Evolutionary conservation across 1,140 invertebrate genomes (phyloP), one percentile per base, ranked within the genome.

Genomic region (Globodera rostochiensis): DNA sequence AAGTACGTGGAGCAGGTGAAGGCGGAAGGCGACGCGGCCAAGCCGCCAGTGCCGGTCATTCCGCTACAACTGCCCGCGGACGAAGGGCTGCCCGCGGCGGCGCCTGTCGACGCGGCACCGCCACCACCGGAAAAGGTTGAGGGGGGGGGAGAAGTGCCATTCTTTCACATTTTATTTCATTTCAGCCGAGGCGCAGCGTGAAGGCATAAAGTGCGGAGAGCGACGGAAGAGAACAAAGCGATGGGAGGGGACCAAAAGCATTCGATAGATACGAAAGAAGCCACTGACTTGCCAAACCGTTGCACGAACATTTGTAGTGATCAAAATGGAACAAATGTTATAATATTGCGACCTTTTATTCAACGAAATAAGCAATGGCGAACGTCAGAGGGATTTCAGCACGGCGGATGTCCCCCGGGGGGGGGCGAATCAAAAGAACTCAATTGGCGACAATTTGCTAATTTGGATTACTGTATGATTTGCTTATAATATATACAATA

Each of bases 51-150:
- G 70, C 82, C 73, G 46, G 49, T 79, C 50, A 85, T 86, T 77
- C 85, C 85, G 94, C 95, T 85, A 8, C 79, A 80, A 73, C 25
- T 85, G 60, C 84, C 84, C 8, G 50, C 77, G 21, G 84, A 85
- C 46, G 74, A 82, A 7, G 83, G 83, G 57, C 74, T 69, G 53
- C 46, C 69, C 13, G 70, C 60, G 6, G 50, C 60, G 15, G 79
- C 60, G 21, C 53, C 83, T 6, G 64, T 46, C 21, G 57, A 25
- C 25, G 77, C 64, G 53, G 77, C 77, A 53, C 80, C 80, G 25
- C 50, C 50, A 60, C 80, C 80, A n/a, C 80, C 80, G 36, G 73
- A 57, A 67, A 81, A 81, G 74, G 80, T 81, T 47, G 9, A 19
- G 4, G 4, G n/a, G 25, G 15, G 11, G 5, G 19, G 8, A 8